Evolutionary conservation across 1,140 invertebrate species (phyloP).

Genomic region (Drosophila nigromelanica): DNA sequence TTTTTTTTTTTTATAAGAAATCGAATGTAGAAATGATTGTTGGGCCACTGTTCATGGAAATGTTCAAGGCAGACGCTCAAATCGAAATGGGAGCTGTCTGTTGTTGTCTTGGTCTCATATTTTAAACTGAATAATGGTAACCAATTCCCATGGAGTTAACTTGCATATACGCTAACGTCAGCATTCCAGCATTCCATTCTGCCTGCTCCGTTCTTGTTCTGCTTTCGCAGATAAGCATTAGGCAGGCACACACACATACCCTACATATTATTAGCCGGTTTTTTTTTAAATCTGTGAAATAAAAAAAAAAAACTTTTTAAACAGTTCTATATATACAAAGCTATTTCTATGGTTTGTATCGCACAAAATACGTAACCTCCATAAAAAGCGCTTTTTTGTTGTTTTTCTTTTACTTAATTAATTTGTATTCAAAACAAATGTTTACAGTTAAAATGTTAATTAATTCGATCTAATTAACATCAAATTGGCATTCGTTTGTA

Average conservation of each 20-base stretch:
- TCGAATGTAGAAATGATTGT: slow-evolving; percentile 30
- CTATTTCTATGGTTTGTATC: neutral
- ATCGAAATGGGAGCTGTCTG: slow-evolving; percentile 31
- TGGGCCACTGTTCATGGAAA: slow-evolving; percentile 25
- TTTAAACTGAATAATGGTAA: slow-evolving; percentile 11
- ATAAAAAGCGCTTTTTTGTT: neutral
- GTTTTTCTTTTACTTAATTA: neutral
- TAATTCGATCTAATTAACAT: slow-evolving; percentile 23
- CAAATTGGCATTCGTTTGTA: slow-evolving; percentile 5
- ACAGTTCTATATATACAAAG: neutral
- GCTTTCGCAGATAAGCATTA: slow-evolving; percentile 7
- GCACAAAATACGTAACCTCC: slow-evolving; percentile 1
- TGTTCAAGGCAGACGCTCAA: slow-evolving; percentile 27
- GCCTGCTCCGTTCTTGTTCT: slow-evolving; percentile 6
- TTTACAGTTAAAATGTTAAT: slow-evolving; percentile 20
- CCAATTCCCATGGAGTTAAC: slow-evolving; percentile 31
- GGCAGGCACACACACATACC: neutral
- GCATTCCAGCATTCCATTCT: slow-evolving; percentile 31
- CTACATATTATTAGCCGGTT: slow-evolving; percentile 12
- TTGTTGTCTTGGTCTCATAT: slow-evolving; percentile 8
- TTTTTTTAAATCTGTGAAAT: too few species aligned
- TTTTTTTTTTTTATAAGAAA: slow-evolving; percentile 25
- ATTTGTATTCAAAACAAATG: slow-evolving; percentile 13
- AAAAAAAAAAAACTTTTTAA: neutral
- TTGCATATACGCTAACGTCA: slow-evolving; percentile 53